Conservation (phyloP, 2,888 invertebrate species). For the Nomada lathburiana region DNA sequence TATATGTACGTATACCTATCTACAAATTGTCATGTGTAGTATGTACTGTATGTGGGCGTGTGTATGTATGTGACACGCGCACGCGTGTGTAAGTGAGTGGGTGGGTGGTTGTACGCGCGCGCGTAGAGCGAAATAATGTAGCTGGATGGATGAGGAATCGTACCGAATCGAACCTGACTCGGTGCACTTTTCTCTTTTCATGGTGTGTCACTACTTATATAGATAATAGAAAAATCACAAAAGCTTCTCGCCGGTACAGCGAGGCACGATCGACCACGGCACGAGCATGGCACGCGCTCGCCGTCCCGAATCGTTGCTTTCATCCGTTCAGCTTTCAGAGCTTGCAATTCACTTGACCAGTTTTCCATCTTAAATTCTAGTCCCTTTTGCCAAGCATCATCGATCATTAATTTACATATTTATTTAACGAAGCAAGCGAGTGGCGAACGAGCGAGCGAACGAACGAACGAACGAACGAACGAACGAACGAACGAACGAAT, state of each 20-base stretch:
- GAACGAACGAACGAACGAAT: conserved; percentile 76
- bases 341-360: conserved; percentile 32
- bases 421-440: conserved; percentile 82
- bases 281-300: conserved; percentile 24
- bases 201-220: conserved; percentile 49
- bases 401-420: conserved; percentile 79
- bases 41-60: conserved; percentile 29
- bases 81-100: conserved; percentile 19
- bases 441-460: conserved; percentile 77
- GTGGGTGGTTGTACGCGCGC: conserved; percentile 49
- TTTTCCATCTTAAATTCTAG: conserved; percentile 64
- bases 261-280: conserved; percentile 33
- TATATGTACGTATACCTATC: conserved; percentile 78
- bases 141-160: conserved; percentile 68
- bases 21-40: conserved; percentile 79
- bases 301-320: conserved; percentile 29
- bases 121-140: conserved; percentile 57
- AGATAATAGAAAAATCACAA: conserved; percentile 65
- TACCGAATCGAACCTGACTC: conserved; percentile 6
- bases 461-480: conserved; percentile 79
- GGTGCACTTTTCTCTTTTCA: conserved; percentile 20
- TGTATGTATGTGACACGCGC: conserved; percentile 26
- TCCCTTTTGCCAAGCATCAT: conserved; percentile 54
- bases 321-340: conserved; percentile 51
- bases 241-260: conserved; percentile 44